Evolutionary conservation across 2,888 invertebrate species (phyloP), one percentile per base, ranked within the genome.

Genomic region (Lamellibrachia satsuma): DNA sequence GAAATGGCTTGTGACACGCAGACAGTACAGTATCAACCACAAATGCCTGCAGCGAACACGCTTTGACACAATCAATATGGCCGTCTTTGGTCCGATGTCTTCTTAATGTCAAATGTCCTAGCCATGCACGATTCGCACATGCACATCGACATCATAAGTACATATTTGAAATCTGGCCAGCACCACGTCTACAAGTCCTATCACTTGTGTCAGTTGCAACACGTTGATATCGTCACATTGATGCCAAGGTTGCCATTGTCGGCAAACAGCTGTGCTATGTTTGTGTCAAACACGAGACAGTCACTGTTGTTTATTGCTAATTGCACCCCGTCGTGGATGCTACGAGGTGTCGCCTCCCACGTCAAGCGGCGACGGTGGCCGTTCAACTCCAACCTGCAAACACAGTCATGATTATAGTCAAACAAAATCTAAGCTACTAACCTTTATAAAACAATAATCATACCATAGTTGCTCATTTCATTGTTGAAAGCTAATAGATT

Each of bases 231-330:
- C 96, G 99, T 99, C 96, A 99, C 99, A 97, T 99, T 99, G 96
- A 99, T 99, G 95, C 99, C 99, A 95, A 99, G 97, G 97, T 99
- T 99, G 91, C 99, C 99, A 97, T 99, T 99, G 96, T 99, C 99
- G 92, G 99, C 99, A 97, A 99, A 99, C 93, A 99, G 97, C 97
- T 99, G 99, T 94, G 99, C 99, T 96, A 99, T 98, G 94, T 98
- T 98, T 92, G 99, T 99, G 97, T 99, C 99, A 97, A 99, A 99
- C 94, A 99, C 99, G 94, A 99, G 97, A 96, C 99, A 99, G 97
- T 99, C 99, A 52, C 99, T 99, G 96, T 98, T 99, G 97, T 98
- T 98, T 95, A 99, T 99, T 92, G 99, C 99, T 51, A 98, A 98
- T 92, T 99, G 98, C 52, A 99, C 99, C 93, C 99, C 99, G 97